phyloP scores from a whole-genome alignment of 2,113 vertebrate genomes.

The Pseudopipra pipra region DNA sequence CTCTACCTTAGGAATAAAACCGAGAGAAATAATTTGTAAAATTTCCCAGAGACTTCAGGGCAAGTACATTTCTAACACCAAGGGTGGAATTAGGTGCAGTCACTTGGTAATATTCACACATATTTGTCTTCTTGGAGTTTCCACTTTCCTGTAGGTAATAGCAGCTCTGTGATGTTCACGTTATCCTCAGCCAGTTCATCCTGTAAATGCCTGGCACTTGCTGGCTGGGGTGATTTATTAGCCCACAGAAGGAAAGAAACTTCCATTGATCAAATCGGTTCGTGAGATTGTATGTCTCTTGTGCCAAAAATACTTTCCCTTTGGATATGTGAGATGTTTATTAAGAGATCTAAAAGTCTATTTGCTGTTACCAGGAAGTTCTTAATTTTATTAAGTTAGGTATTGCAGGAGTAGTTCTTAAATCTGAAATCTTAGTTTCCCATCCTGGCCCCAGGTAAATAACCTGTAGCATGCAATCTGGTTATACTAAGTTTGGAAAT shows the following conservation, averaged over 20 bases:
- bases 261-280: slow-evolving; percentile 8
- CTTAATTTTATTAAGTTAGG: background rate
- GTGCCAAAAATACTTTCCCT: background rate
- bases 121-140: background rate
- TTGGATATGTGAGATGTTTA: background rate
- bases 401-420: background rate
- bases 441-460: background rate
- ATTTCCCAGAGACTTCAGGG: background rate
- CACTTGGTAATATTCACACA: background rate
- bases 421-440: background rate
- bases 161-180: background rate
- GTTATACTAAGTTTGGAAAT: background rate
- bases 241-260: background rate
- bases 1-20: background rate
- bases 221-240: slow-evolving; percentile 15
- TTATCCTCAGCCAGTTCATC: background rate
- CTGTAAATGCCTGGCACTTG: background rate
- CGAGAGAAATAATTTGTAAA: background rate
- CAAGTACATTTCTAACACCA: background rate
- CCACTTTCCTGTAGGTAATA: background rate
- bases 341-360: background rate
- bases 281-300: background rate
- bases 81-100: background rate
- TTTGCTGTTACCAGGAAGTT: background rate
- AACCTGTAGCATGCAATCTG: background rate